Evolutionary conservation across 2,113 vertebrate species (phyloP), one percentile per base, ranked within the genome.

Genomic region (Entomyzon cyanotis): DNA sequence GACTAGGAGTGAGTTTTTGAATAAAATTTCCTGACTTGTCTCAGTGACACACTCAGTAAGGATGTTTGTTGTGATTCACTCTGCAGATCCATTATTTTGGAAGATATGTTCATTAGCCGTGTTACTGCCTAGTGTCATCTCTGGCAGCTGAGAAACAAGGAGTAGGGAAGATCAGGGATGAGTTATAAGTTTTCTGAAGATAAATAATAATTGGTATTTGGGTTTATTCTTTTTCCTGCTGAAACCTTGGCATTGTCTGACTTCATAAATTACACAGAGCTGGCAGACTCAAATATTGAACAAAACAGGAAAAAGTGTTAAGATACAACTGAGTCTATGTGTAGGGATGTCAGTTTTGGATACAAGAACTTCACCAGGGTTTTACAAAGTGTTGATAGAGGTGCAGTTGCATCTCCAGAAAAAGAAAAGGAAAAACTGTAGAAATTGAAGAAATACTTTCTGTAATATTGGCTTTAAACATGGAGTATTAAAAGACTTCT

Each of bases 91-190:
- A 37, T 17, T 59, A 4, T 46, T 63, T 14, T 24, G 16, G 58
- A 24, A 19, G 27, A 20, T 5, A 2, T 12, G 7, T 4, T 49
- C 10, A 30, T 7, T 18, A 30, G 3, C 5, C n/a, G 15, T 14
- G 9, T 22, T 24, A 6, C 35, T 93, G 25, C 21, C 12, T 23
- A 18, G 7, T 27, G 23, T 15, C 22, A 39, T 14, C 33, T 47
- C 25, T 59, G 46, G 15, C n/a, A 28, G 15, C 15, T 33, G 30
- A 46, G 28, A 75, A 87, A 75, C 4, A 58, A 47, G 73, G 9
- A 59, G 3, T 1, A 1, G 15, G 11, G 3, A 49, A 89, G 16
- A 25, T 46, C 41, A 63, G 15, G 30, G 5, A 37, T 65, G 33
- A 28, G 15, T 42, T 44, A 35, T 35, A 30, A 50, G 5, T 55